Percentiles rank a stretch among this genome's conserved stretches.
Conservation (phyloP, 1,140 invertebrate species). For the Drosophila quadrilineata region DNA sequence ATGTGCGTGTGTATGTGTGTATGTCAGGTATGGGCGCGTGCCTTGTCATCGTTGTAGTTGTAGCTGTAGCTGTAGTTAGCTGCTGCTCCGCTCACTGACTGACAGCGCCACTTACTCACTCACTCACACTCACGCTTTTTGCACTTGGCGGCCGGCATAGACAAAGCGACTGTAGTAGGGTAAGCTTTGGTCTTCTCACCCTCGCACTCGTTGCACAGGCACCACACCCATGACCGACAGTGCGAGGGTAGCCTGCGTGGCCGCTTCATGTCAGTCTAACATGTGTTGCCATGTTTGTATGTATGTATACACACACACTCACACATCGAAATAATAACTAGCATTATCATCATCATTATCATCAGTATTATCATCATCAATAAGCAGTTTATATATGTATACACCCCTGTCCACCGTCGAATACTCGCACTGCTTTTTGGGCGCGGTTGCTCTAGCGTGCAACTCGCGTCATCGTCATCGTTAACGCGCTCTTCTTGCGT, state of each 20-base stretch:
- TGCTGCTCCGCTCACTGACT: slow-evolving; percentile 6
- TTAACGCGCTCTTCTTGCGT: background rate
- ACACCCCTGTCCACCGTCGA: background rate
- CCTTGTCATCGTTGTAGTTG: slow-evolving; percentile 2
- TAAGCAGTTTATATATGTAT: slow-evolving; percentile 19
- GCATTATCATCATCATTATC: slow-evolving; percentile 13
- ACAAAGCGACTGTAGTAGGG: slow-evolving; percentile 48
- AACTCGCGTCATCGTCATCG: slow-evolving; percentile 23
- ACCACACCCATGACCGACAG: slow-evolving; percentile 28
- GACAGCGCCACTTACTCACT: slow-evolving; percentile 48
- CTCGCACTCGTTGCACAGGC: background rate
- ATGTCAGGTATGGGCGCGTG: slow-evolving; percentile 27
- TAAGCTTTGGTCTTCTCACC: slow-evolving; percentile 2
- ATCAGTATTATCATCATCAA: slow-evolving; percentile 25
- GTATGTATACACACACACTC: background rate
- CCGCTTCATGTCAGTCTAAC: slow-evolving; percentile 20
- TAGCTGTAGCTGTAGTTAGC: background rate
- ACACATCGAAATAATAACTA: background rate
- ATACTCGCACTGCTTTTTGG: background rate
- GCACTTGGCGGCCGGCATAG: slow-evolving; percentile 15
- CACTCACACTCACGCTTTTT: background rate
- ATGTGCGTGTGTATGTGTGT: background rate
- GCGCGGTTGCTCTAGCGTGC: slow-evolving; percentile 31
- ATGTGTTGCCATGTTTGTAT: slow-evolving; percentile 27
- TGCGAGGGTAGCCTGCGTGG: slow-evolving; percentile 11